Evolutionary conservation across 2,113 vertebrate species (phyloP).

Genomic region (Dromiciops gliroides): DNA sequence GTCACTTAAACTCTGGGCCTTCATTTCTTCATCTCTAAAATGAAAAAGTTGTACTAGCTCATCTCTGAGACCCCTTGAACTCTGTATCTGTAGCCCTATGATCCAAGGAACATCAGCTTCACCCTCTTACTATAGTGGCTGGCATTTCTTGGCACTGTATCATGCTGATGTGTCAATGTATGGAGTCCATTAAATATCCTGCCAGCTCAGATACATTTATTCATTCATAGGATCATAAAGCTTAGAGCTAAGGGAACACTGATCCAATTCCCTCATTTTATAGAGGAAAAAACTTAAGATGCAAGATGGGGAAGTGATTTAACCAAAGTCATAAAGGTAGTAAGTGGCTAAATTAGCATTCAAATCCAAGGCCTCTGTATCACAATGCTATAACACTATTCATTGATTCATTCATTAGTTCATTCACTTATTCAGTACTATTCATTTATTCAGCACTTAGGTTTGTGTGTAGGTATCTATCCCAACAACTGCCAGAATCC

Average conservation of each 20-base stretch:
- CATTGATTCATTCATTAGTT: background rate
- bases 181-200: background rate
- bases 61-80: background rate
- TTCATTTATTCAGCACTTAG: background rate
- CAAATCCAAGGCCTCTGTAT: background rate
- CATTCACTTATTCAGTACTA: too few relatives aligned
- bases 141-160: background rate
- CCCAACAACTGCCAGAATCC: background rate
- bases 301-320: too few relatives aligned
- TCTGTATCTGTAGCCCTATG: background rate
- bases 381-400: background rate
- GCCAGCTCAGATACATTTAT: background rate
- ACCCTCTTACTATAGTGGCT: background rate
- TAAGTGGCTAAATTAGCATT: background rate
- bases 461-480: background rate
- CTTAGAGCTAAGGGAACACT: background rate
- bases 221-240: background rate
- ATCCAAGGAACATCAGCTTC: background rate
- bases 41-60: background rate
- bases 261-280: background rate
- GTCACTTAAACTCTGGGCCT: background rate
- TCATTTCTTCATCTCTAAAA: background rate
- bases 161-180: background rate
- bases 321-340: background rate
- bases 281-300: background rate